Conservation (phyloP, 2,797 vertebrate species). For the Thaleichthys pacificus region DNA sequence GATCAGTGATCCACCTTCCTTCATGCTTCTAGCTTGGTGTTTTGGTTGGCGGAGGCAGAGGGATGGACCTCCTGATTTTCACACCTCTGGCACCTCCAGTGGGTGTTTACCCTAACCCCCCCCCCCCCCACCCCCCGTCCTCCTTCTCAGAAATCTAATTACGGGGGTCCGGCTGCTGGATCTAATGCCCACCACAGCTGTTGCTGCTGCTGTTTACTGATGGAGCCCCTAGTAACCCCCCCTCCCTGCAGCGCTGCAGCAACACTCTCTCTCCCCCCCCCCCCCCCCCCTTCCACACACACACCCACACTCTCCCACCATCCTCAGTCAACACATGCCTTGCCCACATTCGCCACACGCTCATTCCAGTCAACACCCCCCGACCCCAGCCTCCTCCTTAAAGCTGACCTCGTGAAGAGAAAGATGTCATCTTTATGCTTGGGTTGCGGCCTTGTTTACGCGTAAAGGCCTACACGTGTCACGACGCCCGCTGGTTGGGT, state of each 20-base stretch:
- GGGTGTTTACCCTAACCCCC: not conserved
- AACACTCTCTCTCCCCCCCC: not conserved
- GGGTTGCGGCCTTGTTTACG: not conserved
- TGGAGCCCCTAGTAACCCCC: not conserved
- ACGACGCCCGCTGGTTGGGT: too few relatives aligned
- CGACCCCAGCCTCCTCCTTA: constrained; percentile 4
- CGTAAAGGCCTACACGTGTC: not conserved
- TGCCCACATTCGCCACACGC: too few relatives aligned
- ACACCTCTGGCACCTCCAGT: too few relatives aligned
- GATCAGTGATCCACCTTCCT: too few relatives aligned
- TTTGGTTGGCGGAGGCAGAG: too few relatives aligned
- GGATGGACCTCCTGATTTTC: too few relatives aligned
- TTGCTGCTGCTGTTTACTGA: constrained; percentile 27
- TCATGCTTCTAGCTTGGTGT: too few relatives aligned
- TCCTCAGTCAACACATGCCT: not conserved
- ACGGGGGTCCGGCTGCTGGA: constrained; percentile 27
- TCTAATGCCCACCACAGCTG: constrained; percentile 55
- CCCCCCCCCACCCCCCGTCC: too few relatives aligned
- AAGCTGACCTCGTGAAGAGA: not conserved
- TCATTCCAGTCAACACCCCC: not conserved
- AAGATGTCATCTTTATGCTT: constrained; percentile 5
- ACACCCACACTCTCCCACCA: not conserved
- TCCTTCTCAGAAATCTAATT: constrained; percentile 60
- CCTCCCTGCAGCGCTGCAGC: not conserved
- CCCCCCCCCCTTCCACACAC: too few relatives aligned